Evolutionary conservation across 2,888 invertebrate genomes (phyloP).

Genomic region (Sphaeridia pumilis): DNA sequence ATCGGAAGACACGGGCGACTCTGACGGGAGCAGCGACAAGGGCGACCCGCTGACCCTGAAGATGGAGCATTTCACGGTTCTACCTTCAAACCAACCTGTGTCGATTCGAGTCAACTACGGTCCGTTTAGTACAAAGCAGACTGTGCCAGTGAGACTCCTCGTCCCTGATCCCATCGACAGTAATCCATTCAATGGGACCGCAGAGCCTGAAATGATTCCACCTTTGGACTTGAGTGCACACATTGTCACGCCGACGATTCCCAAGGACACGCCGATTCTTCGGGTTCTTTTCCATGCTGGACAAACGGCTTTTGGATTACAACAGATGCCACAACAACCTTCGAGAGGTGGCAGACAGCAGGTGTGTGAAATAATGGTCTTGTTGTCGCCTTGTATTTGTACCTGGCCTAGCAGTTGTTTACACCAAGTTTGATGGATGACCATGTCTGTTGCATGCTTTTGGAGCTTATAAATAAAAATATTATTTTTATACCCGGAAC

Average conservation of each 20-base stretch:
- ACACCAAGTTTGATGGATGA: background rate
- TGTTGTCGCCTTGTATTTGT: background rate
- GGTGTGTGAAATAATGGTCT: conserved; percentile 43
- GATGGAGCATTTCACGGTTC: conserved; percentile 77
- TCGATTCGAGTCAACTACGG: conserved; percentile 86
- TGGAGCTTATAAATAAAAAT: background rate
- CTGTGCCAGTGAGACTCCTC: conserved; percentile 77
- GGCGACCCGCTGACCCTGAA: conserved; percentile 44
- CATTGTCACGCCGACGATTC: conserved; percentile 72
- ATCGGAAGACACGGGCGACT: conserved; percentile 20
- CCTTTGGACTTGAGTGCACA: conserved; percentile 81
- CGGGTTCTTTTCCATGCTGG: conserved; percentile 87
- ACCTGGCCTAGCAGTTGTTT: background rate
- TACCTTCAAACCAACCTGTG: conserved; percentile 80
- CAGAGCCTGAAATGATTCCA: conserved; percentile 35
- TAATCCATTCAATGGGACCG: conserved; percentile 41
- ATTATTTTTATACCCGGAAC: conserved; percentile 1
- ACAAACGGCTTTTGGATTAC: conserved; percentile 42
- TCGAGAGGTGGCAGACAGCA: conserved; percentile 50
- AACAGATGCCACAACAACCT: conserved; percentile 29
- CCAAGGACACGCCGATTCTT: conserved; percentile 80
- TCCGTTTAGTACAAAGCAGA: conserved; percentile 89
- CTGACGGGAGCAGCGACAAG: conserved; percentile 18
- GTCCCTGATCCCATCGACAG: conserved; percentile 65
- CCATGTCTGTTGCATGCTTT: too few species aligned